Percentiles rank a stretch among this genome's conserved stretches.
These are phyloP conservation scores for Nesospiza acunhae DNA, from an alignment of 2,113 vertebrate species.

Conservation along the genomic window DNA sequence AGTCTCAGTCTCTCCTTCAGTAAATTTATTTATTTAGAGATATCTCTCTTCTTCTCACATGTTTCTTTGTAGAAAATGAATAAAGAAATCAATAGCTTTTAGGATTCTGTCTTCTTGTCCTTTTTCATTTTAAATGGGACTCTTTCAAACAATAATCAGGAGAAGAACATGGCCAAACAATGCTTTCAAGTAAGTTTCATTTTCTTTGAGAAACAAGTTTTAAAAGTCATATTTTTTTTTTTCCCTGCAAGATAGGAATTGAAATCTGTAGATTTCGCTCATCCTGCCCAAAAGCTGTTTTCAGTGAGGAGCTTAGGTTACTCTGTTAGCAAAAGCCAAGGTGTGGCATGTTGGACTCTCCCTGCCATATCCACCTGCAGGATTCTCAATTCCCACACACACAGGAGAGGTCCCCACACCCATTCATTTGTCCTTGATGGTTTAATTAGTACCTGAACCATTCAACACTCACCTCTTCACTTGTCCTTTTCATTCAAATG, in stretches of 20 bases:
- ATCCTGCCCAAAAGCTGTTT: background rate
- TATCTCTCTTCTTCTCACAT: background rate
- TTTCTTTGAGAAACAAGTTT: background rate
- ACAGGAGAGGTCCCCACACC: background rate
- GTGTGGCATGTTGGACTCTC: background rate
- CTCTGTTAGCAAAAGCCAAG: background rate
- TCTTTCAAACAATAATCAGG: background rate
- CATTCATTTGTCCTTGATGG: background rate
- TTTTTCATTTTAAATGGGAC: background rate
- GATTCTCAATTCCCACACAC: background rate
- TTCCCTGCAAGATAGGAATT: background rate
- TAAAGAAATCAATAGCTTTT: constrained; percentile 3
- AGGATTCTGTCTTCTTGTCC: background rate
- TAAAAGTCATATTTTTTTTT: background rate
- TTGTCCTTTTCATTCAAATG: background rate
- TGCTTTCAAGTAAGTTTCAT: background rate
- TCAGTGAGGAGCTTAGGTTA: background rate
- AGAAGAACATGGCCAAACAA: background rate
- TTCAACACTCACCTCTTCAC: background rate
- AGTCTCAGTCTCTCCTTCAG: background rate
- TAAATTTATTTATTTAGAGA: background rate
- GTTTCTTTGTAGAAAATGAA: background rate
- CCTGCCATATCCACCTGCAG: background rate
- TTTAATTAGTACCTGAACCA: background rate
- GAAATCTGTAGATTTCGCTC: background rate